These are phyloP conservation scores for Lasius platythorax DNA, from an alignment of 2,888 invertebrate genomes.

Conservation along the genomic window DNA sequence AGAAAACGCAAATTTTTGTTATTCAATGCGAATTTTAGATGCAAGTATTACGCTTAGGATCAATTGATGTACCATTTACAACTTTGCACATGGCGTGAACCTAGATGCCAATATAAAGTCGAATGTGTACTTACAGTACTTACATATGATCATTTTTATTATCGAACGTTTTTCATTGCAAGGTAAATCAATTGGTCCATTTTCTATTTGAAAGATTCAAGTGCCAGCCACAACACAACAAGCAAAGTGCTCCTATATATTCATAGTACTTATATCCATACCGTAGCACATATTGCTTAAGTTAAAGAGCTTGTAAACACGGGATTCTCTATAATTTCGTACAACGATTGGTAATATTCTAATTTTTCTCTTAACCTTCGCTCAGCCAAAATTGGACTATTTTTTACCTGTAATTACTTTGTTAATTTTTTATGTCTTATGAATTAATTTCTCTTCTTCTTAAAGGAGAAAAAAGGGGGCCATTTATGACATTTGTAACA, in stretches of 20 bases:
- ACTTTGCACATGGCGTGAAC: conserved; percentile 48
- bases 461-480: too few relatives aligned
- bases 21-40: conserved; percentile 62
- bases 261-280: conserved; percentile 73
- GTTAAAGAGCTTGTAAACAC: conserved; percentile 81
- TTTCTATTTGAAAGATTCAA: conserved; percentile 72
- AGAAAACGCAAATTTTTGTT: conserved; percentile 57
- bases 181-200: conserved; percentile 74
- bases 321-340: conserved; percentile 65
- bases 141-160: conserved; percentile 49
- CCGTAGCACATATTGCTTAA: conserved; percentile 73
- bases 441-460: neutral
- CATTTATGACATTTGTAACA: neutral
- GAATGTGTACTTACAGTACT: conserved; percentile 58
- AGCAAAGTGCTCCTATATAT: conserved; percentile 78
- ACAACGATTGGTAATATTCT: neutral
- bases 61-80: conserved; percentile 71
- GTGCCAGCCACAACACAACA: conserved; percentile 78
- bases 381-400: conserved; percentile 12
- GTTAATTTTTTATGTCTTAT: neutral
- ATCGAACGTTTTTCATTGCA: conserved; percentile 60
- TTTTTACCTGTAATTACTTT: neutral
- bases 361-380: conserved; percentile 23
- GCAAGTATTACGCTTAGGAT: conserved; percentile 62
- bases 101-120: conserved; percentile 58